Evolutionary conservation across 2,113 vertebrate species (phyloP).

Genomic region (Ardeotis arabs): DNA sequence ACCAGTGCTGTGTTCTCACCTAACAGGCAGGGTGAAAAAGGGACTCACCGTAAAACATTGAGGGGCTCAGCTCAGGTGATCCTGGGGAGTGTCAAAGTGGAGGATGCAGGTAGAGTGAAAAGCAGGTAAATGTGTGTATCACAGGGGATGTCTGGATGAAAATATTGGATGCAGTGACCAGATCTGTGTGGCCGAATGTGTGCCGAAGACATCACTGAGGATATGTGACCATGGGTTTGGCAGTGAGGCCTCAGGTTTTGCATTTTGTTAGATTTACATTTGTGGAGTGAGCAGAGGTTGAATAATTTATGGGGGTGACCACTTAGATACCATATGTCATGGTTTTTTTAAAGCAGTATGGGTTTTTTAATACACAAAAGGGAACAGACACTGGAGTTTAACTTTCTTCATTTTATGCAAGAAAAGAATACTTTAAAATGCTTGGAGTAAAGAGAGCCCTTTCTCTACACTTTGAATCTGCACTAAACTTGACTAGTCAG

Average conservation of each 20-base stretch:
- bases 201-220: accelerated
- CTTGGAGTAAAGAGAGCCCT: not conserved
- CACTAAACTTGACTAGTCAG: not conserved
- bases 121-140: not conserved
- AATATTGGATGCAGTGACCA: not conserved
- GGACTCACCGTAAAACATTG: not conserved
- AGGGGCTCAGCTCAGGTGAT: not conserved
- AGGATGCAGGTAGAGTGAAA: not conserved
- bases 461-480: not conserved
- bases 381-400: slow-evolving; percentile 10
- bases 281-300: slow-evolving; percentile 25
- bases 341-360: not conserved
- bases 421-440: not conserved
- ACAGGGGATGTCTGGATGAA: not conserved
- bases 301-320: slow-evolving; percentile 64
- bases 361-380: slow-evolving; percentile 43
- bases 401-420: slow-evolving; percentile 11
- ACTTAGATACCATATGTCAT: slow-evolving; percentile 60
- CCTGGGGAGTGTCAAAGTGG: not conserved
- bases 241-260: not conserved
- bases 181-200: not conserved
- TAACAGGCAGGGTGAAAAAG: not conserved
- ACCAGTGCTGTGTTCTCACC: not conserved
- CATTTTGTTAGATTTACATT: slow-evolving; percentile 42
- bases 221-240: not conserved